Evolutionary conservation across 2,888 invertebrate species (phyloP).

Genomic region (Anthrax anthrax): DNA sequence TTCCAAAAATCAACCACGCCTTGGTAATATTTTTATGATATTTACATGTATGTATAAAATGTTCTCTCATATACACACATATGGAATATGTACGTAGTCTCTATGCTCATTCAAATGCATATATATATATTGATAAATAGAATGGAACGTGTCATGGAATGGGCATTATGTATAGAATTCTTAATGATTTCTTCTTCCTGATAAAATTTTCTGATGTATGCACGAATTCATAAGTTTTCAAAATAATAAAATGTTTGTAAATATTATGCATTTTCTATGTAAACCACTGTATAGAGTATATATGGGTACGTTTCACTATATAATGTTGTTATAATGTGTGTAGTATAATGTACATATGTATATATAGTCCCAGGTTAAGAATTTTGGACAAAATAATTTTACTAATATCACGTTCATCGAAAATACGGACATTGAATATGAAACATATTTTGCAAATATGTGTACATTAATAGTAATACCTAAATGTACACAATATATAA

Average conservation of each 20-base stretch:
- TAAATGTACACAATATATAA: too few species aligned
- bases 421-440: not conserved
- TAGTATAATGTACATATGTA: not conserved
- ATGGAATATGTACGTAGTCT: too few species aligned
- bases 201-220: not conserved
- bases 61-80: too few species aligned
- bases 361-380: not conserved
- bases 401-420: not conserved
- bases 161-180: constrained; percentile 10
- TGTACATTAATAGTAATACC: too few species aligned
- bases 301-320: too few species aligned
- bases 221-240: not conserved
- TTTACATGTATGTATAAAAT: too few species aligned
- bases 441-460: not conserved
- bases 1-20: constrained; percentile 5
- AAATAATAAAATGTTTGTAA: not conserved
- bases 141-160: constrained; percentile 4
- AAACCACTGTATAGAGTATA: too few species aligned
- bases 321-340: too few species aligned
- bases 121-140: not conserved
- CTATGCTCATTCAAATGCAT: not conserved
- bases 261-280: too few species aligned
- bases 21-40: not conserved
- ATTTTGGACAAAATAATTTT: not conserved
- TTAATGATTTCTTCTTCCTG: constrained; percentile 4